Conservation (phyloP, 2,797 vertebrate species). For the Pangasius djambal region DNA sequence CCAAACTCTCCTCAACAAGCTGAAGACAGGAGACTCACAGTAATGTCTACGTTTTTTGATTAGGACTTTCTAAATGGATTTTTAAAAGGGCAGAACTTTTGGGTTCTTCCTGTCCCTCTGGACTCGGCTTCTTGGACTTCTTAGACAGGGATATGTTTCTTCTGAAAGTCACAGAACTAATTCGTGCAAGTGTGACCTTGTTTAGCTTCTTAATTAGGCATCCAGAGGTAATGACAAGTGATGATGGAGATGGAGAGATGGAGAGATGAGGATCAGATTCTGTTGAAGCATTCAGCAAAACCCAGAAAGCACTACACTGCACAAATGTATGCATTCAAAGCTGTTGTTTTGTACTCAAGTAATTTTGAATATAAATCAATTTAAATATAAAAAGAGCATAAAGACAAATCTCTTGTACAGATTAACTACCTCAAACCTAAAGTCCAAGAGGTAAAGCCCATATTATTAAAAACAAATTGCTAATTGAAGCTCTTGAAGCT, state of each 20-base stretch:
- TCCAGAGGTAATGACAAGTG: background rate
- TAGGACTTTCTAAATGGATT: background rate
- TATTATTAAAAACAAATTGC: background rate
- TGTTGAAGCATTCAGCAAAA: background rate
- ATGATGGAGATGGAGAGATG: too few species aligned
- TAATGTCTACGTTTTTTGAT: background rate
- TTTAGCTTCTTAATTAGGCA: background rate
- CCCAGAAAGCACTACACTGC: background rate
- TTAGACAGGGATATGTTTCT: background rate
- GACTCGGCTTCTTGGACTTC: background rate
- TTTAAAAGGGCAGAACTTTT: background rate
- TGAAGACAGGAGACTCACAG: too few species aligned
- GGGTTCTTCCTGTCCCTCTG: background rate
- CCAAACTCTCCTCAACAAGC: background rate
- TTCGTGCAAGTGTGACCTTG: background rate
- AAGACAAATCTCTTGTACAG: background rate
- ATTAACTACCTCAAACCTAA: background rate
- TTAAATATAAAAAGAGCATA: slow-evolving; percentile 38
- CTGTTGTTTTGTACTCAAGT: background rate
- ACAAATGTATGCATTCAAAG: background rate
- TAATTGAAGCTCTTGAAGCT: background rate
- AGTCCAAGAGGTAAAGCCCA: background rate
- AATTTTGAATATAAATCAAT: background rate
- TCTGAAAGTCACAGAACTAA: background rate
- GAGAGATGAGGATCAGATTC: too few species aligned